These are phyloP conservation scores for Ceratotherium simum DNA, from an alignment of 2,113 vertebrate species.

Conservation along the genomic window DNA sequence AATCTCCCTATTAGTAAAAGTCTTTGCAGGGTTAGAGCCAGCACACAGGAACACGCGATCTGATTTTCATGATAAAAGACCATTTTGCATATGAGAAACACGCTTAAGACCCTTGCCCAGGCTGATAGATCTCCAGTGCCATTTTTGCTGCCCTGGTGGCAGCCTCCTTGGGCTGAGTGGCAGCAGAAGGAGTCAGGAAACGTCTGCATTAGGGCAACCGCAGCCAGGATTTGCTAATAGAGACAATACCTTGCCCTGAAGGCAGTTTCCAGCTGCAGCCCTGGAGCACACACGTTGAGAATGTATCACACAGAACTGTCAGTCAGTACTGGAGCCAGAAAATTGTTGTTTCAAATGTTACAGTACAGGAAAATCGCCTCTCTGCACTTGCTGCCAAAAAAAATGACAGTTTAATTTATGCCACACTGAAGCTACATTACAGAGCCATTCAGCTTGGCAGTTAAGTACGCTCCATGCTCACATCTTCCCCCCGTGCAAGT, in stretches of 20 bases:
- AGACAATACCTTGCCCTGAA: constrained; percentile 87
- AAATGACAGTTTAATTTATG: constrained; percentile 95
- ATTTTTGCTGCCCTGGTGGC: constrained; percentile 64
- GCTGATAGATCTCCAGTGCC: constrained; percentile 62
- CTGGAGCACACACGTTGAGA: constrained; percentile 86
- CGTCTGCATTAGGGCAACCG: constrained; percentile 39
- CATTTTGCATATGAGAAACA: constrained; percentile 66
- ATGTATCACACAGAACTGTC: constrained; percentile 92
- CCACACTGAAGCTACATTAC: constrained; percentile 92
- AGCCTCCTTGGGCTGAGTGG: constrained; percentile 59
- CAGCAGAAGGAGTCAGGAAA: constrained; percentile 73
- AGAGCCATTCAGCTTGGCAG: constrained; percentile 91
- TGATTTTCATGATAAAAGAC: constrained; percentile 77
- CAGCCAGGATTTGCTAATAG: constrained; percentile 86
- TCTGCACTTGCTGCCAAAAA: constrained; percentile 92
- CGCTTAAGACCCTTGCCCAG: constrained; percentile 63
- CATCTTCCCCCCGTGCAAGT: constrained; percentile 86
- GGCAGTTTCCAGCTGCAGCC: constrained; percentile 87
- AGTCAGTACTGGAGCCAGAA: constrained; percentile 90
- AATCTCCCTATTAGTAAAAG: constrained; percentile 62
- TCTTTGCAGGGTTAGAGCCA: not conserved
- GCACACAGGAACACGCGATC: constrained; percentile 48
- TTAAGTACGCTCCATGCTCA: constrained; percentile 89
- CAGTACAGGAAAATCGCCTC: constrained; percentile 93
- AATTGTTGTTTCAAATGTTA: constrained; percentile 94